phyloP scores from a whole-genome alignment of 2,797 vertebrate species.

The Chiloscyllium punctatum region DNA sequence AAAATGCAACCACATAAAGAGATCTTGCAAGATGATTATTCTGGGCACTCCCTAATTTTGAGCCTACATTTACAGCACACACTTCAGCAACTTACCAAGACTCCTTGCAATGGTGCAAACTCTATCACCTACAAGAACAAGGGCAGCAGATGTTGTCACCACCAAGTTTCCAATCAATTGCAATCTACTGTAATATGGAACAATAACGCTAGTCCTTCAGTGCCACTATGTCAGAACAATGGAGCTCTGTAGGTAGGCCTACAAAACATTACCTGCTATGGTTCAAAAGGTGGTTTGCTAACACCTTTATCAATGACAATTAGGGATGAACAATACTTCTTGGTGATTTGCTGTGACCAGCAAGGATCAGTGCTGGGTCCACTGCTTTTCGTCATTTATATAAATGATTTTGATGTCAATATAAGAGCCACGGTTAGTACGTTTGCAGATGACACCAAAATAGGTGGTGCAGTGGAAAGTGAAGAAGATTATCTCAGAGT shows the following conservation, averaged over 20 bases:
- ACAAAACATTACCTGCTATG: neutral
- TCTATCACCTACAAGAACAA: neutral
- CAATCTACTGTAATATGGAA: too few relatives aligned
- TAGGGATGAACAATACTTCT: neutral
- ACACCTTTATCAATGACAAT: neutral
- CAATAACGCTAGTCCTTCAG: too few relatives aligned
- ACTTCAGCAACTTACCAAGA: neutral
- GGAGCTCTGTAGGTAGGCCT: neutral
- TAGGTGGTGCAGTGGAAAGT: too few relatives aligned
- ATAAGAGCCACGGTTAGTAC: too few relatives aligned
- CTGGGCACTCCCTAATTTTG: neutral
- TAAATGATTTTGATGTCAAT: too few relatives aligned
- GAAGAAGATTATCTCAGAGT: too few relatives aligned
- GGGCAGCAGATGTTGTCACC: too few relatives aligned
- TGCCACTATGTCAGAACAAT: neutral
- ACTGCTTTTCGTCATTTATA: too few relatives aligned
- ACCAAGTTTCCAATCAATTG: neutral
- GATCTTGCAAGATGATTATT: neutral
- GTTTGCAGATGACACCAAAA: too few relatives aligned
- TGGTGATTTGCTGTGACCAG: neutral
- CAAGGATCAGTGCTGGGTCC: neutral
- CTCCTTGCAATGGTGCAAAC: neutral
- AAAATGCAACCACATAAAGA: neutral
- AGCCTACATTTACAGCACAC: neutral
- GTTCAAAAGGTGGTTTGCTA: neutral